A percentile compares a stretch with the other conserved stretches of the same genome.
phyloP scores from a whole-genome alignment of 2,888 invertebrate genomes.

The Lingula anatina region DNA sequence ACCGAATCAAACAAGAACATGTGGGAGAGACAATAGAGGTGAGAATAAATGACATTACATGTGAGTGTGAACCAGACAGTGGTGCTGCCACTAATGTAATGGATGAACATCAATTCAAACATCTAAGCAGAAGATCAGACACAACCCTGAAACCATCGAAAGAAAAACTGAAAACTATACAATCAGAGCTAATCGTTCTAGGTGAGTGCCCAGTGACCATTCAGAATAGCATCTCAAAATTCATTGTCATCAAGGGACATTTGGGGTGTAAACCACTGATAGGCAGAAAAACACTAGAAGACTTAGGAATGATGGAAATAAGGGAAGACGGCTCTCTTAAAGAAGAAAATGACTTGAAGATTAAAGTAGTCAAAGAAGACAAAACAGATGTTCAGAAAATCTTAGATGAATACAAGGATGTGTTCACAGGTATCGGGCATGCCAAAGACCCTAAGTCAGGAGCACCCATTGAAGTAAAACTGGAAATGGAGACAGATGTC shows the following conservation, averaged over 20 bases:
- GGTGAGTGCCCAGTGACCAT: slow-evolving; percentile 5
- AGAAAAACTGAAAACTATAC: background rate
- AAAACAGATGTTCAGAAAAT: background rate
- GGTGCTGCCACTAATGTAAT: slow-evolving; percentile 9
- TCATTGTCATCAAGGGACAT: slow-evolving; percentile 3
- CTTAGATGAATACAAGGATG: background rate
- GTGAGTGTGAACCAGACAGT: slow-evolving; percentile 1
- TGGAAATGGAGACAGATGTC: slow-evolving; percentile 2
- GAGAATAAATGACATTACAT: background rate
- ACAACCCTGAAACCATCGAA: background rate
- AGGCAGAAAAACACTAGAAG: slow-evolving; percentile 1
- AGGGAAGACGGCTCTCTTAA: slow-evolving; percentile 3
- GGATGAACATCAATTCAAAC: slow-evolving; percentile 10
- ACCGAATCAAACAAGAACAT: no score
- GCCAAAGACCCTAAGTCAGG: slow-evolving; percentile 3
- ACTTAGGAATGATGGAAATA: slow-evolving; percentile 6
- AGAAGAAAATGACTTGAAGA: background rate
- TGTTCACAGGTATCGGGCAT: slow-evolving; percentile 5
- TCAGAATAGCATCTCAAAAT: slow-evolving; percentile 1
- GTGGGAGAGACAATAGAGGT: no score
- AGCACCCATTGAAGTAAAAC: slow-evolving; percentile 4
- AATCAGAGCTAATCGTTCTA: background rate
- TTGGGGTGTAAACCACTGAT: slow-evolving; percentile 7
- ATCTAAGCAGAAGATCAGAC: slow-evolving; percentile 1
- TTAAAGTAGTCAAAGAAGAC: background rate